Base-by-base conservation (phyloP, 2,113 vertebrate genomes). In the Laticauda colubrina region DNA sequence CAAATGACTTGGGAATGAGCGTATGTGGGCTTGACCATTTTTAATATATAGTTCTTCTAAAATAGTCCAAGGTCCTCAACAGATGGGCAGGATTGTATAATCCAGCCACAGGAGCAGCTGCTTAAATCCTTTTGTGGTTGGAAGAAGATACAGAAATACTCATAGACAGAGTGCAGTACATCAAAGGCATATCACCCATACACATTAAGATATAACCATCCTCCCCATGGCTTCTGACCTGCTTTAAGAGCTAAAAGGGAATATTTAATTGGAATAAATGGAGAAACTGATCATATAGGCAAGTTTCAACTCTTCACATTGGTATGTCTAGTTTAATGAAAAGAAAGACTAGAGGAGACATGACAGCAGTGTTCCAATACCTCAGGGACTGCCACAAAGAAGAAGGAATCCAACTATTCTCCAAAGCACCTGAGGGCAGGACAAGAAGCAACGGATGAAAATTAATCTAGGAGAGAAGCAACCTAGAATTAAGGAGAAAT, bases 131-230 rank as follows among this genome's bases (percentile, higher is more conserved):
- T 5, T 12, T 88, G 51, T 55, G 48, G 26, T 6, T 89, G 48
- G 90, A 94, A 86, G 26, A 53, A 90, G 64, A 88, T n/a, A 55
- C 48, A 90, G 93, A 95, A 93, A 95, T 89, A 96, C 86, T 90
- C 94, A 85, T 15, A 54, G 45, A 55, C 54, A 92, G 21, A 54
- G 15, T 86, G 45, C 0, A 3, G 10, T 56, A 75, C 53, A 18
- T 61, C 48, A 48, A 56, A 87, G 4, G 55, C 0, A 14, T 93
- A 45, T 20, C 54, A 56, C 11, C 90, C 53, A 2, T 18, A 59
- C 89, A 39, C 0, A 2, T 18, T 89, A 92, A 89, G 69, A 54
- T 43, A 69, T 20, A 14, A 15, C n/a, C 18, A 18, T 7, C 64
- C 34, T 75, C 64, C 64, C 5, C n/a, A 18, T 2, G 5, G 64